Conservation (phyloP, 2,113 vertebrate genomes). For the Centropristis striata region DNA sequence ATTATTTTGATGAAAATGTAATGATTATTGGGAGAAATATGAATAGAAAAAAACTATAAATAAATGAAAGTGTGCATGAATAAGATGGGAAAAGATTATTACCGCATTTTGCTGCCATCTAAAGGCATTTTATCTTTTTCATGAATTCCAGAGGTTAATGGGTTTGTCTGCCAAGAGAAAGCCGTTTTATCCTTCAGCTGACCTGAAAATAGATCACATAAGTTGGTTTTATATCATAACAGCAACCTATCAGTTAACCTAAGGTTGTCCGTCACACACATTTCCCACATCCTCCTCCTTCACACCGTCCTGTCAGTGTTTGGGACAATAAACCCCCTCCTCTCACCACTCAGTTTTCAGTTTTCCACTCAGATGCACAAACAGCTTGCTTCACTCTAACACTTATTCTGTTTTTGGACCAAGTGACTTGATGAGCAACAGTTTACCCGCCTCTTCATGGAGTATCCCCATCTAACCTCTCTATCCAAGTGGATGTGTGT, state of each 20-base stretch:
- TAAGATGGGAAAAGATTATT: background rate
- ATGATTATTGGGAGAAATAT: background rate
- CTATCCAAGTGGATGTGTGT: conserved; percentile 65
- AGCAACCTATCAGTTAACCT: background rate
- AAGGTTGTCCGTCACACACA: conserved; percentile 8
- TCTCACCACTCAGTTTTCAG: conserved; percentile 60
- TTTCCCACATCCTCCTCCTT: conserved; percentile 8
- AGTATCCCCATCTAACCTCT: conserved; percentile 80
- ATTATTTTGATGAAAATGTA: background rate
- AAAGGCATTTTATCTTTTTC: background rate
- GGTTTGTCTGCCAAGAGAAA: background rate
- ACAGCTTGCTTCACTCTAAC: conserved; percentile 71
- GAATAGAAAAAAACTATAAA: background rate
- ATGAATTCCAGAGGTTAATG: background rate
- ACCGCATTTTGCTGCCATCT: background rate
- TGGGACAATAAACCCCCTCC: conserved; percentile 51
- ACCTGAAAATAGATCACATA: conserved; percentile 4
- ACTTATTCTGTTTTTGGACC: conserved; percentile 76
- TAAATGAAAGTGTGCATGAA: background rate
- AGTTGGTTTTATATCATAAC: background rate
- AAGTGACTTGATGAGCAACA: conserved; percentile 76
- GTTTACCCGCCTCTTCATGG: conserved; percentile 70
- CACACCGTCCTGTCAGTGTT: conserved; percentile 9
- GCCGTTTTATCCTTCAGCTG: background rate
- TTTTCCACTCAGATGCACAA: conserved; percentile 74